A percentile compares a stretch with the other conserved stretches of the same genome.
phyloP scores from a whole-genome alignment of 2,888 invertebrate genomes.

The Andricus curvator region DNA sequence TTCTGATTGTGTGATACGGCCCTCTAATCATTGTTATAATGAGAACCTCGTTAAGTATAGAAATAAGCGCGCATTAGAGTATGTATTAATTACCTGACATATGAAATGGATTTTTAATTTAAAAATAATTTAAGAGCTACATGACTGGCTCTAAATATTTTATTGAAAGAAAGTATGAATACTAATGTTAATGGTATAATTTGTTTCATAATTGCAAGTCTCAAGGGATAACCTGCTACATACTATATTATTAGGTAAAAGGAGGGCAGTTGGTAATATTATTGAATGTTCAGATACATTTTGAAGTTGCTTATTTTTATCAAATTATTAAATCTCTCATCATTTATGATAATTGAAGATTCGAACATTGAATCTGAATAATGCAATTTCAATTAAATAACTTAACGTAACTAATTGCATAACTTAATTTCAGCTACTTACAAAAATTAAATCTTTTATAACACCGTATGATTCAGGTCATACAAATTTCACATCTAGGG shows the following conservation, averaged over 20 bases:
- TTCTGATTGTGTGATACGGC: not conserved
- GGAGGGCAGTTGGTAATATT: no score
- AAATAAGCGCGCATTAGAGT: not conserved
- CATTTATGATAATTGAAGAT: no score
- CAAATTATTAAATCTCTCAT: no score
- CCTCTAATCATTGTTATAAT: not conserved
- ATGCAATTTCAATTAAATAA: no score
- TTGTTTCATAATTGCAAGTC: not conserved
- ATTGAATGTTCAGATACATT: not conserved
- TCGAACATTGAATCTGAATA: no score
- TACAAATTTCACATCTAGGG: no score
- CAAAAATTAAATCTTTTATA: no score
- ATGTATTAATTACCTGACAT: not conserved
- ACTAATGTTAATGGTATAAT: not conserved
- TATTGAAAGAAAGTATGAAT: not conserved
- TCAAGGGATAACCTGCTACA: no score
- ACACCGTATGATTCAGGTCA: no score
- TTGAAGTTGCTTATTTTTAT: not conserved
- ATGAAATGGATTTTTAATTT: not conserved
- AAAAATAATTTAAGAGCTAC: not conserved
- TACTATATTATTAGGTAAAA: no score
- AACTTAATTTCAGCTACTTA: no score
- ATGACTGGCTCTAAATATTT: not conserved
- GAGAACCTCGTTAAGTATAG: not conserved
- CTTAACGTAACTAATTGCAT: no score